Percentiles rank a stretch among this genome's conserved stretches.
Evolutionary conservation across 2,888 invertebrate species (phyloP).

Genomic region (Ochropleura leucogaster): DNA sequence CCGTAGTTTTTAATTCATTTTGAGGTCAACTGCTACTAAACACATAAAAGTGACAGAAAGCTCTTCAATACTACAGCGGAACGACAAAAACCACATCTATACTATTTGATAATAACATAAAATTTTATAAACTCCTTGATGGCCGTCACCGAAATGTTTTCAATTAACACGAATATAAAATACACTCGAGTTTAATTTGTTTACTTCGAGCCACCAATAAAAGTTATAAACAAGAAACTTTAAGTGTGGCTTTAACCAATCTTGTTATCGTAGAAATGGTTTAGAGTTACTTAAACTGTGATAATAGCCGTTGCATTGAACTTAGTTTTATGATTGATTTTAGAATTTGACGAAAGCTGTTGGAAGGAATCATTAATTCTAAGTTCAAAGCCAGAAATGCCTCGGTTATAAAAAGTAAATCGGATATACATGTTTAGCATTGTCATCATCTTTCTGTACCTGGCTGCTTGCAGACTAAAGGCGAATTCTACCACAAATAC

Average conservation of each 20-base stretch:
- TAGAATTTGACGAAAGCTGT: background rate
- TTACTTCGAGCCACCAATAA: slow-evolving; percentile 63
- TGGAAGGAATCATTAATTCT: background rate
- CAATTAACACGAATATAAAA: slow-evolving; percentile 68
- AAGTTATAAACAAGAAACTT: slow-evolving; percentile 60
- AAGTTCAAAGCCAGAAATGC: background rate
- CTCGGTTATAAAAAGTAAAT: background rate
- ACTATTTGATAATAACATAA: slow-evolving; percentile 58
- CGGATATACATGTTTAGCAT: background rate
- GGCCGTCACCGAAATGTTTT: slow-evolving; percentile 49
- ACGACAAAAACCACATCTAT: slow-evolving; percentile 26
- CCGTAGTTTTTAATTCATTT: background rate
- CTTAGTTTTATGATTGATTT: slow-evolving; percentile 8
- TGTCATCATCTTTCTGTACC: background rate
- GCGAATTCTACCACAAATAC: background rate
- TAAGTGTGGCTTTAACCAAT: slow-evolving; percentile 47
- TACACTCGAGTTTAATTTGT: slow-evolving; percentile 64
- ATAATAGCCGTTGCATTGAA: slow-evolving; percentile 4
- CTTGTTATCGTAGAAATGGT: slow-evolving; percentile 50
- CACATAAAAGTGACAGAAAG: slow-evolving; percentile 23
- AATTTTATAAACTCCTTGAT: slow-evolving; percentile 49
- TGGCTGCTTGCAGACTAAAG: background rate
- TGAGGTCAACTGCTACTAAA: background rate
- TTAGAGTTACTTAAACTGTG: slow-evolving; percentile 13
- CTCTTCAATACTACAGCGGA: background rate